Base-by-base conservation (phyloP, 2,797 vertebrate genomes). In the Setipinna tenuifilis region DNA sequence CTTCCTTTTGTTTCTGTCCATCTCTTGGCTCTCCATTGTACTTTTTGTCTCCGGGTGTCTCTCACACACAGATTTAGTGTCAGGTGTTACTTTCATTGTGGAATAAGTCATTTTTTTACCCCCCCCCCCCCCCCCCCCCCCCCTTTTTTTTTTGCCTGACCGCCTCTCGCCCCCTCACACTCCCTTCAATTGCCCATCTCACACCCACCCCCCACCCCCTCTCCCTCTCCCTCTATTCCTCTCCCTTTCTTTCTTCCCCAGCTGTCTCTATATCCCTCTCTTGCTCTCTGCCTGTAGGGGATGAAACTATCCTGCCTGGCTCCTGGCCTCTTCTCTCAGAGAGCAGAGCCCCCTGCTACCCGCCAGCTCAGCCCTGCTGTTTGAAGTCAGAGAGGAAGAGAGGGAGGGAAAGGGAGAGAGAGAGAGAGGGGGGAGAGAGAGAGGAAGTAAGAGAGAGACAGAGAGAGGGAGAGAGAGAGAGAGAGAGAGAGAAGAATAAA, bases 61-160 rank as follows among this genome's bases (percentile, higher is more conserved):
- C 31, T 6, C 90, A 94, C 90, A 91, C 91, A 92, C 92, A 93
- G 92, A 94, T 95, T 93, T 90, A 89, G 92, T 94, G 94, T 95
- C 93, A 94, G 94, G 93, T 95, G 92, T 93, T 81, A 93, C 90
- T 93, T 92, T 90, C 90, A 31, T 88, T 91, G 91, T 92, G 93
- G 94, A 95, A 94, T 93, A 93, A 94, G 93, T 93, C 88, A 35
- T 75, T 75, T 65, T 35, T 75, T 31, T 23, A 16, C 68, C 28
- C 16, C 28, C 28, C 25, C 16, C 6, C 16, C 31, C 3, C 68
- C 14, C 28, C 28, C 28, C 25, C 16, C 6, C 16, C 31, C 3
- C 68, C 14, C 28, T n/a, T n/a, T n/a, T n/a, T n/a, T n/a, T 14
- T 14, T 54, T 9, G 50, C 50, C 14, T 54, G 50, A 54, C 50